A percentile compares a stretch with the other conserved stretches of the same genome.
phyloP scores from a whole-genome alignment of 2,888 invertebrate species.

The Caradrina kadenii region DNA sequence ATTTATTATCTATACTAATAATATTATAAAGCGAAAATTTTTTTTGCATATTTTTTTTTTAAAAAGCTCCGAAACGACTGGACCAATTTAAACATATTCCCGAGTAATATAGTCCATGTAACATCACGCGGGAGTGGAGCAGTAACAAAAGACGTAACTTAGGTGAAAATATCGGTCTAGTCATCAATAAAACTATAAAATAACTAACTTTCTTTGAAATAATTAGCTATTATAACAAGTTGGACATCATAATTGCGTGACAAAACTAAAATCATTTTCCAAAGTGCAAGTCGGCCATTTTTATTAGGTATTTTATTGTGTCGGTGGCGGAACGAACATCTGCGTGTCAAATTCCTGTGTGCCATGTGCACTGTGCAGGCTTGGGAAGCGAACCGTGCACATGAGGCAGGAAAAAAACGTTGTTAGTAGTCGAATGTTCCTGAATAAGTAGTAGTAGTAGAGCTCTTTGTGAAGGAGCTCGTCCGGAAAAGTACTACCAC shows the following conservation, averaged over 20 bases:
- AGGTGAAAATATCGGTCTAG: too few species aligned
- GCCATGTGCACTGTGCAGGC: conserved; percentile 89
- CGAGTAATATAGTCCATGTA: too few species aligned
- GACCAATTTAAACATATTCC: too few species aligned
- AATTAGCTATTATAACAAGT: not conserved
- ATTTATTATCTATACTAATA: too few species aligned
- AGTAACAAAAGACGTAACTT: too few species aligned
- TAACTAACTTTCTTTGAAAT: conserved; percentile 1
- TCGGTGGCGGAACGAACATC: conserved; percentile 86
- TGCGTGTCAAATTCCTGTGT: conserved; percentile 89
- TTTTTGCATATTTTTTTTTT: too few species aligned
- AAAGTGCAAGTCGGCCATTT: conserved; percentile 75
- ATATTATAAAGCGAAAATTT: too few species aligned
- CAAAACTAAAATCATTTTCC: conserved; percentile 49
- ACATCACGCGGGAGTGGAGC: too few species aligned
- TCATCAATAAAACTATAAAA: not conserved
- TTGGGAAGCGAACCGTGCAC: conserved; percentile 87
- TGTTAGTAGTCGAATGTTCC: conserved; percentile 68
- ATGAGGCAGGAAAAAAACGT: conserved; percentile 76
- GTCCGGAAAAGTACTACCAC: too few species aligned
- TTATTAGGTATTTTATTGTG: conserved; percentile 87
- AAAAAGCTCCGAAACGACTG: too few species aligned
- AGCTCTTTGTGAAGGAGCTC: too few species aligned
- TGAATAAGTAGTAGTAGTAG: conserved; percentile 1
- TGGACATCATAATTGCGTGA: conserved; percentile 25